These are phyloP conservation scores for Chloropsis cyanopogon DNA, from an alignment of 2,113 vertebrate species.

Conservation along the genomic window DNA sequence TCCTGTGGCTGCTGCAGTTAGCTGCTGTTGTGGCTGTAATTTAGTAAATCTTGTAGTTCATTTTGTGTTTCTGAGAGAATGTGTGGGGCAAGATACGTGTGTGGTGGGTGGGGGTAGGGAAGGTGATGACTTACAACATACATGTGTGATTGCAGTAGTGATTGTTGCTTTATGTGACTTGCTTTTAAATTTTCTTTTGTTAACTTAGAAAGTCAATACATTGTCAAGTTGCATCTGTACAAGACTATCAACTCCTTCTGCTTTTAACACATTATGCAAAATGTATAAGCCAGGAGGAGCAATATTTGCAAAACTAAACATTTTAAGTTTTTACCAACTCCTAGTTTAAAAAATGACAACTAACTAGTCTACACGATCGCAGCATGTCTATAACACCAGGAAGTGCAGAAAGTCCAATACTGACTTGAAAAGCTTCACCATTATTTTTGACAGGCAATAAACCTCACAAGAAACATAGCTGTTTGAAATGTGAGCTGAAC, in stretches of 20 bases:
- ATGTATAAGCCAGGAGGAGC: slow-evolving; percentile 66
- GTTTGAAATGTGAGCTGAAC: slow-evolving; percentile 53
- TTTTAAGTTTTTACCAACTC: slow-evolving; percentile 53
- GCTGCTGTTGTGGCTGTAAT: slow-evolving; percentile 73
- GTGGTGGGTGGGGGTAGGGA: slow-evolving; percentile 54
- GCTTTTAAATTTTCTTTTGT: slow-evolving; percentile 65
- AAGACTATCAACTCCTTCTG: slow-evolving; percentile 54
- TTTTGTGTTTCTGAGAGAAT: slow-evolving; percentile 78
- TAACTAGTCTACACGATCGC: slow-evolving; percentile 45
- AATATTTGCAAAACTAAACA: slow-evolving; percentile 54
- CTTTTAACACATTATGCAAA: slow-evolving; percentile 54
- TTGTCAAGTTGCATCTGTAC: slow-evolving; percentile 50
- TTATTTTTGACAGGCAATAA: slow-evolving; percentile 45
- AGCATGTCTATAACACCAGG: slow-evolving; percentile 57
- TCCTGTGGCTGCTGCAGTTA: slow-evolving; percentile 81
- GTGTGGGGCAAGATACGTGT: slow-evolving; percentile 73
- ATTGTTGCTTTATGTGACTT: slow-evolving; percentile 74
- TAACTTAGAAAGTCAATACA: slow-evolving; percentile 56
- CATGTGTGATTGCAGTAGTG: slow-evolving; percentile 72
- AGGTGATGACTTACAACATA: slow-evolving; percentile 29
- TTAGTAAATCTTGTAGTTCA: slow-evolving; percentile 70
- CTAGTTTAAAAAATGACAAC: slow-evolving; percentile 41
- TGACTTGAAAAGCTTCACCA: slow-evolving; percentile 52
- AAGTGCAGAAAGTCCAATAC: slow-evolving; percentile 32
- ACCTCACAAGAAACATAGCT: background rate